Base-by-base conservation (phyloP, 2,888 invertebrate genomes). In the Busseola fusca region DNA sequence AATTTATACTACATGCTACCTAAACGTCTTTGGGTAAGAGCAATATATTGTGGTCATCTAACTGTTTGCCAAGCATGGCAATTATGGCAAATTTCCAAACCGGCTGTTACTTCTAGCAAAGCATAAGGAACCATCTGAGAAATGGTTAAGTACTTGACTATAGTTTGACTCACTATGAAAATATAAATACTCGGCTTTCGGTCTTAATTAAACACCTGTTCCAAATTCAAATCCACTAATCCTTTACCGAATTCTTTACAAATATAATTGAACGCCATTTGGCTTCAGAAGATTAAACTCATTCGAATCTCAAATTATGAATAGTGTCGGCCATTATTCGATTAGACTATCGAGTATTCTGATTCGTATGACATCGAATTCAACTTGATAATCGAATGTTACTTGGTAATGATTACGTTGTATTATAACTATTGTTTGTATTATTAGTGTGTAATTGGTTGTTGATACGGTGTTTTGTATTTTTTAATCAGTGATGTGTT, bases 271-370 rank as follows among this genome's bases (percentile, higher is more conserved):
- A 76, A 71, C 76, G 67, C 72, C 85, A 85, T 84, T 85, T 84
- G 85, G 78, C 77, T 81, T 76, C 81, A 82, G 79, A 84, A 85
- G 64, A 81, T 80, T 74, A 74, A 83, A 72, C 67, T 81, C 83
- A 85, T 88, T 88, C 89, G 85, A 87, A 87, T 89, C 91, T 90
- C 87, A 85, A 91, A 90, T 90, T 89, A 90, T 84, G 86, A 86
- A 86, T 69, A 83, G 48, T 27, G 74, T 64, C 64, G 59, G 69
- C 83, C 69, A 78, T 84, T 84, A 84, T 84, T 71, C 82, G 86
- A 83, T 84, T 85, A 87, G 81, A 77, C 54, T 84, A 85, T 82
- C 80, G 80, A 74, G 63, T 82, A 80, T 72, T 82, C 76, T 74
- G 64, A 81, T 74, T 77, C 80, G 69, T 84, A 82, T 84, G 76